Conservation (phyloP, 2,113 vertebrate species). For the Malaclemys terrapin region DNA sequence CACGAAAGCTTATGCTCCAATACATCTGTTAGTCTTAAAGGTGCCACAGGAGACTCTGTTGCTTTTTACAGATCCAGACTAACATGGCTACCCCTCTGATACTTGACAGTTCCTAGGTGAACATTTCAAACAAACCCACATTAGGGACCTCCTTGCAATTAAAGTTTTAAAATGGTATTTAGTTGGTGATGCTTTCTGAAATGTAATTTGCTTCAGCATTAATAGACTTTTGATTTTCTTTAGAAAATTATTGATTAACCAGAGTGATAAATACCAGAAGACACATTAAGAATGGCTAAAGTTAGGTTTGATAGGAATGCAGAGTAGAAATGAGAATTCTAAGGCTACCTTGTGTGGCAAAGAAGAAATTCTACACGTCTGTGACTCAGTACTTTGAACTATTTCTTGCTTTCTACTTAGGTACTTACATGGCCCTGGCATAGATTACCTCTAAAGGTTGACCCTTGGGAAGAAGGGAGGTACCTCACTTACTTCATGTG, state of each 20-base stretch:
- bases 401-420: background rate
- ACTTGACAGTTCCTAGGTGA: background rate
- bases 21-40: too few relatives aligned
- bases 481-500: background rate
- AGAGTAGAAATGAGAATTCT: background rate
- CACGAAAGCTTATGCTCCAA: too few relatives aligned
- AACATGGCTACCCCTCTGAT: too few relatives aligned
- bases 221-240: conserved; percentile 50
- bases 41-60: too few relatives aligned
- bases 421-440: background rate
- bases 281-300: conserved; percentile 46
- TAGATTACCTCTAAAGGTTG: background rate
- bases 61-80: too few relatives aligned
- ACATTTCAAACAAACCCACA: background rate
- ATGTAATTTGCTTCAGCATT: conserved; percentile 33
- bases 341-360: background rate
- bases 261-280: conserved; percentile 36
- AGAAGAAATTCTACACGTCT: background rate
- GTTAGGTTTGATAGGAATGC: conserved; percentile 5
- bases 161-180: background rate
- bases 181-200: background rate
- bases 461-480: background rate
- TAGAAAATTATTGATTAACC: conserved; percentile 43
- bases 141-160: background rate
- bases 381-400: background rate